These are phyloP conservation scores for Colinus virginianus DNA, from an alignment of 2,113 vertebrate species.

Conservation along the genomic window DNA sequence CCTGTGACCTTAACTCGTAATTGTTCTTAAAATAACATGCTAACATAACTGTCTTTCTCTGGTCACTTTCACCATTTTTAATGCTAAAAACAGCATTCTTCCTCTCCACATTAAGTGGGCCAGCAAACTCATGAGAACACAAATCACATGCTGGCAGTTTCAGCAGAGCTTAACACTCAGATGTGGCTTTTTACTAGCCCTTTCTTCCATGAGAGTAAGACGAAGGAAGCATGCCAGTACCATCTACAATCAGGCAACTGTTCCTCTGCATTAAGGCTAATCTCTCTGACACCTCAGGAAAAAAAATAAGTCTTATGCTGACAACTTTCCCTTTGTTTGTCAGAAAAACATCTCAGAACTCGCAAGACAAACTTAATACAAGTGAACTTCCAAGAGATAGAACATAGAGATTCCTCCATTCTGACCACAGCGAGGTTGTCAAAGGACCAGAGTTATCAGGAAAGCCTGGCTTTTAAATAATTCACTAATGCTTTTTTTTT, in stretches of 20 bases:
- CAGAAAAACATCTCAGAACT: not conserved
- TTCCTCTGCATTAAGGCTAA: not conserved
- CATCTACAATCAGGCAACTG: not conserved
- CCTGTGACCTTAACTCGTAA: accelerated
- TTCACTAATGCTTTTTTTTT: not conserved
- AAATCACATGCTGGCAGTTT: not conserved
- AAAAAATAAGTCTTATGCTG: not conserved
- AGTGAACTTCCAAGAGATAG: not conserved
- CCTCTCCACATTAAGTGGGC: not conserved
- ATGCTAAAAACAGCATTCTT: not conserved
- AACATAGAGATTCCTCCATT: not conserved
- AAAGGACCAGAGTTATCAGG: not conserved
- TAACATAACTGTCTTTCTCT: not conserved
- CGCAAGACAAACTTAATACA: not conserved
- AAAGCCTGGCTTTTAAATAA: not conserved
- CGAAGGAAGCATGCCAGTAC: not conserved
- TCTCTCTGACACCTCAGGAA: not conserved
- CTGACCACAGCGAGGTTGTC: not conserved
- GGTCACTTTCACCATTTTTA: not conserved
- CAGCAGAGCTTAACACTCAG: not conserved
- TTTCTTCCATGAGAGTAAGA: accelerated
- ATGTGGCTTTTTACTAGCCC: not conserved
- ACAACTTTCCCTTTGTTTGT: not conserved
- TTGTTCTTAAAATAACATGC: not conserved
- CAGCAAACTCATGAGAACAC: not conserved